phyloP scores from a whole-genome alignment of 2,797 vertebrate species.

The Dryobates pubescens region DNA sequence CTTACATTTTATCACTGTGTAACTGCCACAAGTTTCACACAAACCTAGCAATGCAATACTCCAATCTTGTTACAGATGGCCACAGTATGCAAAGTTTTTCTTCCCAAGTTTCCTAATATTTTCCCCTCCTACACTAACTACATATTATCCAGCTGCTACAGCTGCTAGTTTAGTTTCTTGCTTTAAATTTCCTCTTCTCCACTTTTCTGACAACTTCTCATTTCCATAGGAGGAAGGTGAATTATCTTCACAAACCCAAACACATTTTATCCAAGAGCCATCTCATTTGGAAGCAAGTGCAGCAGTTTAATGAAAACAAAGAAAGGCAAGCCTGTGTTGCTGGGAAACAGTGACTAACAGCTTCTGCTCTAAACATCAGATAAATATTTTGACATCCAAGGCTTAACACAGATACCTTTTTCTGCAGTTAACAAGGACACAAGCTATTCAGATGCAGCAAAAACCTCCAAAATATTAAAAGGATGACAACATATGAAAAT shows the following conservation, averaged over 20 bases:
- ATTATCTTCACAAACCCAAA: not conserved
- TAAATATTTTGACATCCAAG: slow-evolving; percentile 10
- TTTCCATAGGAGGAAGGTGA: not conserved
- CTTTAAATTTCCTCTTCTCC: not conserved
- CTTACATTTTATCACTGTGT: not conserved
- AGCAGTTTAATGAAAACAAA: not conserved
- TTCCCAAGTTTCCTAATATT: not conserved
- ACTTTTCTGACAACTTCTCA: not conserved
- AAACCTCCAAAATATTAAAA: not conserved
- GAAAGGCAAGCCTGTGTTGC: not conserved
- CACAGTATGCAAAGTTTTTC: not conserved
- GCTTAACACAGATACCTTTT: not conserved
- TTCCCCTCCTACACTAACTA: not conserved
- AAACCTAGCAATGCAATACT: not conserved
- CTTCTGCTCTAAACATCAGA: slow-evolving; percentile 6
- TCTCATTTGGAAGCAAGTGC: not conserved
- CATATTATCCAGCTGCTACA: not conserved
- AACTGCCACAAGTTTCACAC: not conserved
- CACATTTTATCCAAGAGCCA: not conserved
- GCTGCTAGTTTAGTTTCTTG: not conserved
- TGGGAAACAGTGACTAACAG: not conserved
- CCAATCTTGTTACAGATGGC: not conserved
- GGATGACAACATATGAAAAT: not conserved
- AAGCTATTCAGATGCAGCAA: not conserved
- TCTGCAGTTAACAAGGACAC: not conserved